Base-by-base conservation (phyloP, 2,113 vertebrate genomes). In the Brachyhypopomus gauderio region DNA sequence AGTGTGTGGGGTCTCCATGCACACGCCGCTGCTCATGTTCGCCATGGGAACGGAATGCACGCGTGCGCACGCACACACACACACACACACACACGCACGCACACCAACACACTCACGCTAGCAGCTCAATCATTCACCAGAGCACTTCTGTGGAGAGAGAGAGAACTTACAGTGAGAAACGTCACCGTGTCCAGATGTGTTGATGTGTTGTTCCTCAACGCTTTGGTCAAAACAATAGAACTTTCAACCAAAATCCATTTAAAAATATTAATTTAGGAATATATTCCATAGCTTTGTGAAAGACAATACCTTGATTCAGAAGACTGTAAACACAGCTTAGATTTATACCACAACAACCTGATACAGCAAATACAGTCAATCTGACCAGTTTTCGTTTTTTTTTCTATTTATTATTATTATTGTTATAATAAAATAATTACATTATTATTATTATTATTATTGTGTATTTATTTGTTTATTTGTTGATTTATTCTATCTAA, bases 21-120 rank as follows among this genome's bases (percentile, higher is more conserved):
- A 97, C 89, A 97, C 95, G 84, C 95, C 93, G 84, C 93, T 96
- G 88, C 95, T 96, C 95, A 96, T 96, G 89, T 94, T 93, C 90
- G 95, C 95, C 92, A 95, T 94, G 87, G 88, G 78, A 83, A 89
- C 89, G 80, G 83, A 89, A 52, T 83, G 72, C 84, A 79, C 82
- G 17, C n/a, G n/a, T n/a, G n/a, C 82, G 9, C 36, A 48, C 66
- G 66, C 72, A 82, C 78, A 71, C 69, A 48, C 84, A 72, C 87
- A 17, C 81, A 77, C 72, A n/a, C 79, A 36, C 70, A 19, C 72
- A 59, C 58, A 25, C 27, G 20, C 72, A 58, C 77, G 67, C 78
- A 78, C 78, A 63, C 78, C 78, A 16, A 77, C 66, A 80, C 77
- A 22, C 67, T 69, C 75, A 80, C 25, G 36, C 60, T 23, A 60